Base-by-base conservation (phyloP, 2,888 invertebrate species). In the Caenorhabditis japonica region DNA sequence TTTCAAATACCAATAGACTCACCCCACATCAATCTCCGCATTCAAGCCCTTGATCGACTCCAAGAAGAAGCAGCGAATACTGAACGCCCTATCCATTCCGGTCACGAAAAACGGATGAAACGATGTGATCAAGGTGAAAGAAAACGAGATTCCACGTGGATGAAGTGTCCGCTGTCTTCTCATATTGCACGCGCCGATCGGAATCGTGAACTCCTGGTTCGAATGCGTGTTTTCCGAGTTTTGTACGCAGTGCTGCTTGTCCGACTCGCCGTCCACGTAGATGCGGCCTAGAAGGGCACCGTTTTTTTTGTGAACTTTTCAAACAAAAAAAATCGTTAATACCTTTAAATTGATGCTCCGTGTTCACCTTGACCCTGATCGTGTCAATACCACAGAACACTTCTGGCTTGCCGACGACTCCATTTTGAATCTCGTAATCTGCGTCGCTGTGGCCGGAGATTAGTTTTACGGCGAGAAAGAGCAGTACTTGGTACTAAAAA, bases 81-180 rank as follows among this genome's bases (percentile, higher is more conserved):
- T 79, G 79, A 87, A 87, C 44, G 86, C 87, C 23, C 82, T 56
- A 71, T 87, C 87, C 27, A 78, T 71, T 25, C 85, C 85, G n/a
- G 87, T 87, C 13, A 87, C 82, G 61, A 87, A 87, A 19, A 87
- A 74, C 56, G 87, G 84, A 77, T 87, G 87, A 58, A 87, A 87
- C 0, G 85, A 85, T 23, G 85, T 82, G 53, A 87, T 80, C 46
- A 87, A 62, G 1, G 87, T 87, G 75, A 87, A 87, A 7, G 85
- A 83, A 66, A 85, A 87, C 21, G 84, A 75, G 19, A 87, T 86
- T 13, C 87, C 87, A 17, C 87, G 79, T 7, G 87, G 87, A 58
- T 80, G 76, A 12, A 80, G 66, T 25, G 84, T 83, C 56, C 87
- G 43, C 51, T 87, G 85, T 23, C 87, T 47, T 7, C 87, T 70